Conservation (phyloP, 2,888 invertebrate genomes). For the Andrena haemorrhoa region DNA sequence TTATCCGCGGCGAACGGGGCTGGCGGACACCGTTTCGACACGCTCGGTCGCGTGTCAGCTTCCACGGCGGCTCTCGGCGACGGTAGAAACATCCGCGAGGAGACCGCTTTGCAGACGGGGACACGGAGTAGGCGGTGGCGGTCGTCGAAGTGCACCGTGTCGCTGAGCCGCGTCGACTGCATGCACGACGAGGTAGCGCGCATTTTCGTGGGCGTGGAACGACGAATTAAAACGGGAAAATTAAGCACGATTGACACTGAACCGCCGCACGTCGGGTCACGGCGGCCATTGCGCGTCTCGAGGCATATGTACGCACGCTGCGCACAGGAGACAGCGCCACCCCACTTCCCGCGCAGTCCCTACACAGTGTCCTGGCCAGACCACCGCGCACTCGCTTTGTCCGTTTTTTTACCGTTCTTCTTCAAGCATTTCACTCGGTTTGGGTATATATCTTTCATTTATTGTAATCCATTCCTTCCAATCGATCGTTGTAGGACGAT, state of each 20-base stretch:
- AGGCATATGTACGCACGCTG: conserved; percentile 58
- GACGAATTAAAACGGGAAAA: conserved; percentile 70
- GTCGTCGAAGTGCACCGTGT: conserved; percentile 49
- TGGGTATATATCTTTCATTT: too few relatives aligned
- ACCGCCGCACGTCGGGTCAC: conserved; percentile 72
- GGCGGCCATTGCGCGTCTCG: conserved; percentile 79
- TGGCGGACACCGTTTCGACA: conserved; percentile 17
- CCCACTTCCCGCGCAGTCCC: conserved; percentile 49
- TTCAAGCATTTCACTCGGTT: too few relatives aligned
- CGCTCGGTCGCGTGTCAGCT: conserved; percentile 54
- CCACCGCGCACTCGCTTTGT: background rate
- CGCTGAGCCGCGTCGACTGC: conserved; percentile 61
- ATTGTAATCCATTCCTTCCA: background rate
- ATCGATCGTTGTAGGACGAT: background rate
- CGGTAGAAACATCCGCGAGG: conserved; percentile 28
- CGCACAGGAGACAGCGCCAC: conserved; percentile 63
- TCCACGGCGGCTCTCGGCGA: conserved; percentile 41
- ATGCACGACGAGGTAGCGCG: conserved; percentile 56
- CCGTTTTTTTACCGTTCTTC: background rate
- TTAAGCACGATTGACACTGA: conserved; percentile 77
- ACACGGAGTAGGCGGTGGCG: background rate
- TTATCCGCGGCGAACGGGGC: background rate
- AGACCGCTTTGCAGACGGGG: conserved; percentile 1
- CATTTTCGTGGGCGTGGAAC: conserved; percentile 70
- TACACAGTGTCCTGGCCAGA: conserved; percentile 52